Base-by-base conservation (phyloP, 2,113 vertebrate genomes). In the Tiliqua scincoides region DNA sequence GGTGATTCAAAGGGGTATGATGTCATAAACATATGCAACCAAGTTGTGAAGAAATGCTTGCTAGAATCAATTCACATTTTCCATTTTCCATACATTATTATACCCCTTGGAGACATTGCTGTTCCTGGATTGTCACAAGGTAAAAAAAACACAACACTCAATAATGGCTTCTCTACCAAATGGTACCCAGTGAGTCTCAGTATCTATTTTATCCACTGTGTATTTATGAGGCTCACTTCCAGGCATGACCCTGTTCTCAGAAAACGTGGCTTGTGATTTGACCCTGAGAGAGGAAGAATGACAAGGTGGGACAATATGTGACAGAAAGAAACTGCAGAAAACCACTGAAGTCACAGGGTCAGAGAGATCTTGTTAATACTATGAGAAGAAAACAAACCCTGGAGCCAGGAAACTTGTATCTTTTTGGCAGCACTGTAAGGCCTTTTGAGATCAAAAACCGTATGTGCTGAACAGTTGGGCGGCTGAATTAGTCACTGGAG, bases 331-430 rank as follows among this genome's bases (percentile, higher is more conserved):
- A 78, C 63, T 54, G 37, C 20, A 43, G 8, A 77, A 75, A 84
- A 74, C 25, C 27, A 43, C 25, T 10, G 84, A 63, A 74, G 68
- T 48, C 80, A 80, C 70, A 74, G 40, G 35, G 85, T 79, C 59
- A 86, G 21, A 63, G 78, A 63, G 59, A 73, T 63, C 77, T 74
- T 86, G 85, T 80, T 65, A 63, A 86, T 35, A 57, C 59, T 72
- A 84, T 74, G 73, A 84, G 40, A 85, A 68, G 74, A 85, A 70
- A 86, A 86, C 85, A 86, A 37, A 79, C 43, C 14, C 5, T 8
- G 61, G 48, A 65, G 43, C 68, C 23, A 63, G 23, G 72, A 62
- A 80, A 71, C 30, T 27, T 68, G 18, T 37, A 14, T 71, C 68
- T 15, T 63, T 40, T 71, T 80, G 57, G 37, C 57, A 73, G 72